Conservation (phyloP, 2,113 vertebrate genomes). For the Fregetta grallaria region DNA sequence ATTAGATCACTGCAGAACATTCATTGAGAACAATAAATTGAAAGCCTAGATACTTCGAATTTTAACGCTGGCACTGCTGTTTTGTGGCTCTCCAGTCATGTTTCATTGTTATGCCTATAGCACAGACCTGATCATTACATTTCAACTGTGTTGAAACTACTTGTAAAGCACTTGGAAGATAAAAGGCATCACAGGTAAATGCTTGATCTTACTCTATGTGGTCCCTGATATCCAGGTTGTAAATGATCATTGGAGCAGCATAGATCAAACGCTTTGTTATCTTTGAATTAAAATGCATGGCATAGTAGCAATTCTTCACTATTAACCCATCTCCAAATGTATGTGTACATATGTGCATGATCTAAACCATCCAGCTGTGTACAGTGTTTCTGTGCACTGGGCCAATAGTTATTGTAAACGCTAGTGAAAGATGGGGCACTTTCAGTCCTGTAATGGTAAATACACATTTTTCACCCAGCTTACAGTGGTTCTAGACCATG, state of each 20-base stretch:
- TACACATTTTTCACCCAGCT: not conserved
- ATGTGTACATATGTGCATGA: fast-evolving
- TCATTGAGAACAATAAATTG: not conserved
- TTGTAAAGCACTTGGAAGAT: not conserved
- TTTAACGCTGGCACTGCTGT: not conserved
- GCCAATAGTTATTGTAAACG: no score
- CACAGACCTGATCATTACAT: not conserved
- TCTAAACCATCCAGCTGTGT: not conserved
- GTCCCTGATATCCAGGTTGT: not conserved
- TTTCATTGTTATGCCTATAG: not conserved
- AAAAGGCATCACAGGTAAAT: not conserved
- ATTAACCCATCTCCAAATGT: not conserved
- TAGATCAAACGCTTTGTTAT: not conserved
- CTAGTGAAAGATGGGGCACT: not conserved
- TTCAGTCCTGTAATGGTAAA: not conserved
- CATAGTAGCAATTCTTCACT: not conserved
- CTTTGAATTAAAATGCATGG: not conserved
- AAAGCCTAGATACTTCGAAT: not conserved
- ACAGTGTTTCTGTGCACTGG: not conserved
- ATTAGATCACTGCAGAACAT: not conserved
- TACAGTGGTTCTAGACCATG: not conserved
- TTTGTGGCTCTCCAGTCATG: not conserved
- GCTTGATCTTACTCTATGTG: not conserved
- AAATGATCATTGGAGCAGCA: not conserved
- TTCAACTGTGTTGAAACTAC: not conserved